Conservation (phyloP, 2,797 vertebrate species). For the Pagetopsis macropterus region DNA sequence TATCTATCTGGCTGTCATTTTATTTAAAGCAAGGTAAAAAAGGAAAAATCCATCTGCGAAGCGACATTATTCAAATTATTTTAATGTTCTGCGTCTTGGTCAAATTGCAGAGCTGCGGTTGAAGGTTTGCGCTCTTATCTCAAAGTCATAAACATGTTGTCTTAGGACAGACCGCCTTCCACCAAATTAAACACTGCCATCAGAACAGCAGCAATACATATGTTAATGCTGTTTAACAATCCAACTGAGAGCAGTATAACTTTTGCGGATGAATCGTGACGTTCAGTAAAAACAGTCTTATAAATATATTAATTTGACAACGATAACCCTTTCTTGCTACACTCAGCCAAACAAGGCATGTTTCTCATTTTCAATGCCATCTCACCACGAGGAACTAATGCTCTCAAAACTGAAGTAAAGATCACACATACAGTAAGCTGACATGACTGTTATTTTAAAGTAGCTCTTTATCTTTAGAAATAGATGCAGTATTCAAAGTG, state of each 20-base stretch:
- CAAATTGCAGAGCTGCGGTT: conserved; percentile 72
- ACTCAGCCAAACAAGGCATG: conserved; percentile 7
- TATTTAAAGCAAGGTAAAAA: conserved; percentile 42
- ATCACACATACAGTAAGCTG: background rate
- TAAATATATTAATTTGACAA: conserved; percentile 30
- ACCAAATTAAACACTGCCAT: conserved; percentile 45
- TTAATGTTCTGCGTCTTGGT: conserved; percentile 66
- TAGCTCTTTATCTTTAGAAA: background rate
- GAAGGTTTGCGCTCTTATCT: conserved; percentile 65
- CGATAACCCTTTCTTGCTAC: conserved; percentile 28
- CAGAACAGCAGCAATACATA: conserved; percentile 56
- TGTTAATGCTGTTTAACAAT: conserved; percentile 60
- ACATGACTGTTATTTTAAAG: background rate
- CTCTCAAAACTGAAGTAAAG: background rate
- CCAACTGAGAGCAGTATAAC: conserved; percentile 22
- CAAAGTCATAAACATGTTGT: conserved; percentile 67
- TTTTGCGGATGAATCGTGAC: conserved; percentile 21
- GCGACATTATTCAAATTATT: conserved; percentile 77
- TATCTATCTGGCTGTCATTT: conserved; percentile 75
- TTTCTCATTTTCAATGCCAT: conserved; percentile 17
- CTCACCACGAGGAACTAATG: background rate
- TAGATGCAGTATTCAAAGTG: background rate
- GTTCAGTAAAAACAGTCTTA: conserved; percentile 8
- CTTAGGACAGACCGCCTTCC: conserved; percentile 46
- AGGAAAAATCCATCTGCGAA: conserved; percentile 50